phyloP scores from a whole-genome alignment of 35 echinoderm and acorn worm genomes.

The Ptychodera flava region DNA sequence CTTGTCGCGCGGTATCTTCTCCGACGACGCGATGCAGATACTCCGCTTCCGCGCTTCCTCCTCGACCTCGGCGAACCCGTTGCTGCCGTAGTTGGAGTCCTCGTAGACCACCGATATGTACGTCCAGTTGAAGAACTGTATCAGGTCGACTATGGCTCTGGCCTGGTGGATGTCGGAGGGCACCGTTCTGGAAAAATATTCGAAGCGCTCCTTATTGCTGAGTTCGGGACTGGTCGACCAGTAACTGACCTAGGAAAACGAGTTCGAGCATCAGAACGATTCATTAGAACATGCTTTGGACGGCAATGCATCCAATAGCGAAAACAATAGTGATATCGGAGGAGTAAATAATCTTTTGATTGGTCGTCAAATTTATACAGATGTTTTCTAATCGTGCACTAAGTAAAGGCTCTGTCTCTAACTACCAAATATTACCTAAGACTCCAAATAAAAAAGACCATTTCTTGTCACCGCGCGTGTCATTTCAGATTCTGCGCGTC shows the following conservation, averaged over 20 bases:
- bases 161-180: background rate
- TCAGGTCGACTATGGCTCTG: background rate
- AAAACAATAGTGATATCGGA: too few relatives aligned
- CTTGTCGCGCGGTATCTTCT: background rate
- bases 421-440: too few relatives aligned
- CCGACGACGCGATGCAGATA: background rate
- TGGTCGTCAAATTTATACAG: too few relatives aligned
- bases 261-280: too few relatives aligned
- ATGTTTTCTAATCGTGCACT: too few relatives aligned
- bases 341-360: too few relatives aligned
- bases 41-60: background rate
- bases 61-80: background rate
- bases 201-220: background rate
- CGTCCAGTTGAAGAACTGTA: background rate
- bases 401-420: too few relatives aligned
- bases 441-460: too few relatives aligned
- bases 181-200: background rate
- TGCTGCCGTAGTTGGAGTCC: background rate
- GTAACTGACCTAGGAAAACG: constrained; percentile 6
- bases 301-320: too few relatives aligned
- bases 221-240: background rate
- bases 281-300: too few relatives aligned
- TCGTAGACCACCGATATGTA: background rate
- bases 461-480: too few relatives aligned
- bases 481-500: too few relatives aligned